These are phyloP conservation scores for Spongilla lacustris DNA, from an alignment of 37 sponge, comb jelly and placozoan species.

Conservation along the genomic window DNA sequence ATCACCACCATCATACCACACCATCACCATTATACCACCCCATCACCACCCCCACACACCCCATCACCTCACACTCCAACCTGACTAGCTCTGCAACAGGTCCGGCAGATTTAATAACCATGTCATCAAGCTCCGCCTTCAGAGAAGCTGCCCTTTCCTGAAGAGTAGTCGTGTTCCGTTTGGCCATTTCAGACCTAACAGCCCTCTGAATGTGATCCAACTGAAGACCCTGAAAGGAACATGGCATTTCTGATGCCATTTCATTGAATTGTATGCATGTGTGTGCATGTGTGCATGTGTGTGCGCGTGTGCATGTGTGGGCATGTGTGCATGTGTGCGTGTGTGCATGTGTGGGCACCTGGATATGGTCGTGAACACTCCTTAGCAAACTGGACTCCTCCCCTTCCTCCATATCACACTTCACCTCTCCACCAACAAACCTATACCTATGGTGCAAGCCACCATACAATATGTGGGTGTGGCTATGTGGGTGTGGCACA, in stretches of 20 bases:
- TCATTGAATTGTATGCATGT: neutral
- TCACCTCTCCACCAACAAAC: neutral
- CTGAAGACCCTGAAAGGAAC: neutral
- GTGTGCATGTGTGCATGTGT: neutral
- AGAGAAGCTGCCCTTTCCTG: neutral
- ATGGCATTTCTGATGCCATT: neutral
- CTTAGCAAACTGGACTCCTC: conserved; percentile 16
- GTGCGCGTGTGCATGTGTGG: neutral
- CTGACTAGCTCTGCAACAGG: neutral
- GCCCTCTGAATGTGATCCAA: neutral
- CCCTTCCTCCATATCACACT: neutral
- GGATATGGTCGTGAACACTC: conserved; percentile 48
- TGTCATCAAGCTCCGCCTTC: neutral
- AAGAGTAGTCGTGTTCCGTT: neutral
- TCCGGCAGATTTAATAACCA: neutral
- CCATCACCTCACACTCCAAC: neutral
- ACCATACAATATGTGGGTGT: neutral
- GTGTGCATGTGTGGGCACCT: conserved; percentile 3
- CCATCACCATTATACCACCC: neutral
- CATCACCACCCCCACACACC: neutral
- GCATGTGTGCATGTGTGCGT: neutral
- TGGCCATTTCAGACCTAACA: neutral
- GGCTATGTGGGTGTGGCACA: neutral
- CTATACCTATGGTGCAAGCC: neutral
- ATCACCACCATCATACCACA: too few relatives aligned